Base-by-base conservation (phyloP, 1,140 invertebrate genomes). In the Drosophila lowei region DNA sequence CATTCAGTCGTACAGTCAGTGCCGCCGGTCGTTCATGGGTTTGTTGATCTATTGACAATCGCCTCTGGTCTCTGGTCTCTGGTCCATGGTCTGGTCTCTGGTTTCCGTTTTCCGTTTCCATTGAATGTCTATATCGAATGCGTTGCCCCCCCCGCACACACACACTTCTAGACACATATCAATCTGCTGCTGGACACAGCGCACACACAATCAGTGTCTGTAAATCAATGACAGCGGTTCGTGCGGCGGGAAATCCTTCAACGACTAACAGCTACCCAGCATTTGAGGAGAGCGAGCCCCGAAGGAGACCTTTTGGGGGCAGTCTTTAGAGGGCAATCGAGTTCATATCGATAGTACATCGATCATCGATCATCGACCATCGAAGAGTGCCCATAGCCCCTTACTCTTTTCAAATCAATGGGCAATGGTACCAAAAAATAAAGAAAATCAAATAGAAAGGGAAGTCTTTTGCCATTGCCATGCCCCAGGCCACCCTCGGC, bases 21-120 rank as follows among this genome's bases (percentile, higher is more conserved):
- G 15, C 30, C 53, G 42, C 47, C 58, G 63, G 67, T 62, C 56
- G 46, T 41, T 50, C 34, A 41, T 43, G 44, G 28, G 56, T 62
- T 77, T 86, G 77, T 81, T 88, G 81, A 86, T 86, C 77, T 72
- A 88, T 88, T 71, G 81, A 78, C 65, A 86, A 59, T 49, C 60
- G 59, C 66, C 59, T 59, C 47, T 50, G 38, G 34, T 54, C 28
- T 0, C 23, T 25, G 23, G 28, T 41, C 18, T 18, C 18, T 18
- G 18, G 18, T n/a, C 53, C n/a, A n/a, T n/a, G n/a, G n/a, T n/a
- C 55, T 74, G 59, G 49, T 52, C 48, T 47, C 56, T 50, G 59
- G 73, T 49, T 28, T 34, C 23, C 23, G 13, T 34, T n/a, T 21
- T n/a, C 15, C 9, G 11, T 13, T 38, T 13, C 9, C 21, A 58